Evolutionary conservation across 2,113 vertebrate genomes (phyloP), one percentile per base, ranked within the genome.

Genomic region (Nanorana parkeri): DNA sequence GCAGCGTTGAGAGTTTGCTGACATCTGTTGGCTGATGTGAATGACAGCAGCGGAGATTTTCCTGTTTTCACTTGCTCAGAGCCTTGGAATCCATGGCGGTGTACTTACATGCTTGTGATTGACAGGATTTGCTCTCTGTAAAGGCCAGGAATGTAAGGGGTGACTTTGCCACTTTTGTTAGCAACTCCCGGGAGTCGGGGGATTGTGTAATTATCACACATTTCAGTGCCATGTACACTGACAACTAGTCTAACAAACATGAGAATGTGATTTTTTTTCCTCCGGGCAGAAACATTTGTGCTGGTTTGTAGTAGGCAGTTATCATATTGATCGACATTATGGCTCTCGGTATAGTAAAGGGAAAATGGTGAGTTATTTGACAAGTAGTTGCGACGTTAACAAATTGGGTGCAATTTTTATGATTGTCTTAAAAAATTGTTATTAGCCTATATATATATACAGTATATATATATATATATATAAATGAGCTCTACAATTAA

Each of bases 201-300:
- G 28, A 74, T 36, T 19, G 5, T 75, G 6, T 75, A 36, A 82
- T 73, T 73, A 80, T 69, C 61, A 54, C 75, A 77, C 23, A 5
- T 47, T 51, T 17, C 3, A 56, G 11, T 10, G 28, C 19, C n/a
- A 61, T 11, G 26, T n/a, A 52, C 21, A 63, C 17, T 13, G 41
- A 73, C 56, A 72, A 54, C 3, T 69, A 23, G 28, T 41, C 65
- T 68, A 3, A 65, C 17, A 10, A 29, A 64, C 21, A 28, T 52
- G 5, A 11, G 5, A 52, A 55, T 75, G 19, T 13, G 6, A n/a
- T 64, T 54, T 52, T 54, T 52, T 21, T 19, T 78, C 63, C 63
- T 55, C 6, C 10, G 13, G 63, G 19, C 65, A 67, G 24, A 36
- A 77, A 20, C 20, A 77, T 10, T 36, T 23, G 7, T 15, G 2